These are phyloP conservation scores for Serinus canaria DNA, from an alignment of 2,113 vertebrate genomes.

Conservation along the genomic window DNA sequence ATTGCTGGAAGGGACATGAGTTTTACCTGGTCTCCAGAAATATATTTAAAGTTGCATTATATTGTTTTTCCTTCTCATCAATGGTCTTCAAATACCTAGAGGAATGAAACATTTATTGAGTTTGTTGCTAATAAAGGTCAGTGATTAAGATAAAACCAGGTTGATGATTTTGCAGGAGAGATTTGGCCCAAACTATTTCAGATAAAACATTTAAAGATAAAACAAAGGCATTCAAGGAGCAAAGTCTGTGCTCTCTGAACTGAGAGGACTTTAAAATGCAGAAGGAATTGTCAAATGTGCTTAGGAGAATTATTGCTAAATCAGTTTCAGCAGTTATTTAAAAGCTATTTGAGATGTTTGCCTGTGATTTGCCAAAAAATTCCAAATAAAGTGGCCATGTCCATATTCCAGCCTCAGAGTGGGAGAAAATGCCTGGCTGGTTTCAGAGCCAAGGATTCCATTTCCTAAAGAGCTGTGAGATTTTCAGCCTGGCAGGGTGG, in stretches of 20 bases:
- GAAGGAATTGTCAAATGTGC: background rate
- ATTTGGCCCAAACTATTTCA: background rate
- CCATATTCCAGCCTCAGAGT: background rate
- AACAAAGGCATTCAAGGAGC: background rate
- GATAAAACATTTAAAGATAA: background rate
- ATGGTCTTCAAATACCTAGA: constrained; percentile 72
- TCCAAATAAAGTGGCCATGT: background rate
- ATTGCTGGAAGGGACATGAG: background rate
- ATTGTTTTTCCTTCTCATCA: constrained; percentile 70
- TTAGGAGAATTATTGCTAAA: background rate
- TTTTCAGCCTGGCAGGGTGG: background rate
- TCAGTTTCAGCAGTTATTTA: background rate
- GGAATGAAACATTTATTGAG: background rate
- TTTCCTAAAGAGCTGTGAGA: background rate
- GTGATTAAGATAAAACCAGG: background rate
- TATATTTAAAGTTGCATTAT: constrained; percentile 50
- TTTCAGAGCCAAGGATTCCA: background rate
- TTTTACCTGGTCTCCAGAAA: constrained; percentile 80
- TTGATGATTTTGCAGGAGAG: background rate
- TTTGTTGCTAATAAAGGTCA: background rate
- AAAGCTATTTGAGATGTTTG: background rate
- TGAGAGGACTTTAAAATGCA: background rate
- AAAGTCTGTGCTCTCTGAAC: background rate
- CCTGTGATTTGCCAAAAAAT: background rate
- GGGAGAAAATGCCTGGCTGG: background rate